Base-by-base conservation (phyloP, 2,797 vertebrate species). In the Danionella dracula region DNA sequence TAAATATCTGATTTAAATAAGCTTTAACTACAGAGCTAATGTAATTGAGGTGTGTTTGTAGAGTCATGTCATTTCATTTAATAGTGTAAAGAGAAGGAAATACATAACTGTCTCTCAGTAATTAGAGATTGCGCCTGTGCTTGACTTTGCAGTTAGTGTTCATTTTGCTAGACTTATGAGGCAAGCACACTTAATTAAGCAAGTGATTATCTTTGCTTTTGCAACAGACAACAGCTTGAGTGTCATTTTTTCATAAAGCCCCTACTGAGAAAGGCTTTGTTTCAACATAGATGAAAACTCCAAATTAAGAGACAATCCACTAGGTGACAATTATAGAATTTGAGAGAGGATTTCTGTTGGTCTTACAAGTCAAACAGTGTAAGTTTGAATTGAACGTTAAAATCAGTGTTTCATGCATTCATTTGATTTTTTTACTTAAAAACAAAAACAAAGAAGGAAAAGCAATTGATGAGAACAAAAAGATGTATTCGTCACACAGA, bases 21-120 rank as follows among this genome's bases (percentile, higher is more conserved):
- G 54, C 35, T 51, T 29, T 41, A 19, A 51, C 37, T 41, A 41
- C 40, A 62, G 10, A 42, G 23, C n/a, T 9, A 11, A 62, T 13
- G 35, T 23, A 40, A 40, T 27, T 21, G 34, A 50, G 16, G 15
- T 13, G 27, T 51, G 27, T 50, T 51, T 31, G 16, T 40, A 29
- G 48, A 31, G 49, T 31, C 34, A 38, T 31, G 45, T 45, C 0
- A 2, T 10, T 37, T 31, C 11, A 31, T 35, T 15, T 50, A 34
- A 49, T 21, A 59, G 21, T 38, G 15, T 53, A 63, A 53, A 63
- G 21, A 63, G 48, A 51, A 37, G n/a, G 9, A 63, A 53, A 42
- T 42, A 17, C 29, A 44, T 31, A 32, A 27, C 60, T 12, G 16
- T 63, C 23, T 41, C 12, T 11, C 9, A 51, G 10, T 51, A 61